These are phyloP conservation scores for Phodopus roborovskii DNA, from an alignment of 2,113 vertebrate species.

Conservation along the genomic window DNA sequence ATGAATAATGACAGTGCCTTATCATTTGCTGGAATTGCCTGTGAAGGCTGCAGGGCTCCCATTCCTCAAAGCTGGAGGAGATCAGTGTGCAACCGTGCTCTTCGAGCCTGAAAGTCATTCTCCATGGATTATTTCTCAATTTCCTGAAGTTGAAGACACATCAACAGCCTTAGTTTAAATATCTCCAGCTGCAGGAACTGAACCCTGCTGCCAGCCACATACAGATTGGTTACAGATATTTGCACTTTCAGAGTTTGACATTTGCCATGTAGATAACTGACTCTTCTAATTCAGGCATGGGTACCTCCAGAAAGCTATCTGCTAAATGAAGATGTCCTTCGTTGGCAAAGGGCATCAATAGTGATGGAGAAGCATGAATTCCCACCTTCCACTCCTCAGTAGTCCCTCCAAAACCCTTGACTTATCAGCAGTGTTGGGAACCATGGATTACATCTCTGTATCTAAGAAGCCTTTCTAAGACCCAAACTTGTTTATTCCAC, in stretches of 20 bases:
- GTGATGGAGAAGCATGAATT: too few relatives aligned
- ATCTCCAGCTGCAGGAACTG: neutral
- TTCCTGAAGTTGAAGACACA: neutral
- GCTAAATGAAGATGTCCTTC: neutral
- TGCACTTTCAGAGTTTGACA: neutral
- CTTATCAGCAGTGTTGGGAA: too few relatives aligned
- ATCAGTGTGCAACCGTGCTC: neutral
- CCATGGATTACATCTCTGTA: neutral
- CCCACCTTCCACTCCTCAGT: neutral
- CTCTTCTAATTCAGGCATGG: neutral
- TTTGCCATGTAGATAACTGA: neutral
- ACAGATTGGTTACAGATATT: neutral
- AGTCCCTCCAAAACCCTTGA: neutral
- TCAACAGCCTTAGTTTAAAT: neutral
- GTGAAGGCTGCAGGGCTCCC: neutral
- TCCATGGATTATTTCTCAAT: neutral
- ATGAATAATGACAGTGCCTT: neutral
- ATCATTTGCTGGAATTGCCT: neutral
- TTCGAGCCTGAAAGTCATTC: neutral
- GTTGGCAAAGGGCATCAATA: too few relatives aligned
- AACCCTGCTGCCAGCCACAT: neutral
- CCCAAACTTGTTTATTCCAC: fast-evolving
- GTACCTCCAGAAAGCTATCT: neutral
- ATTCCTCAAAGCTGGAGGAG: neutral
- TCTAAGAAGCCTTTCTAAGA: neutral